Conservation (phyloP, 2,888 invertebrate species). For the Syritta pipiens region DNA sequence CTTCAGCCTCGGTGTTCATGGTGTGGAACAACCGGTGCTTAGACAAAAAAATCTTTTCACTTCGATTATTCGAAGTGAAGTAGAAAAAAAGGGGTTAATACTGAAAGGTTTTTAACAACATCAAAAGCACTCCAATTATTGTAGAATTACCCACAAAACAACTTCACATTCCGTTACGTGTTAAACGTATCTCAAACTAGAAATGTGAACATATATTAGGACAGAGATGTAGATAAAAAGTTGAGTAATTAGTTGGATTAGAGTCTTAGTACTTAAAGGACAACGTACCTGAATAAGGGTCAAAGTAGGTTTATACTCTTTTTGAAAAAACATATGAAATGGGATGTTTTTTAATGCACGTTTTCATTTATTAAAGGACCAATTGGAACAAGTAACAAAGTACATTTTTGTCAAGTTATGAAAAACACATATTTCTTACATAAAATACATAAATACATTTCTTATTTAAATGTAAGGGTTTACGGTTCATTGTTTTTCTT, state of each 20-base stretch:
- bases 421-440: constrained; percentile 29
- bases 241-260: constrained; percentile 58
- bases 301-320: not conserved
- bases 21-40: not conserved
- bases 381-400: constrained; percentile 32
- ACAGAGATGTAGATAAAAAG: constrained; percentile 17
- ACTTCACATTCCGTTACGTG: constrained; percentile 24
- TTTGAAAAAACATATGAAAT: constrained; percentile 16
- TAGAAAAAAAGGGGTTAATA: constrained; percentile 27
- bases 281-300: constrained; percentile 50
- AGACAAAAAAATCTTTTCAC: not conserved
- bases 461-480: not conserved
- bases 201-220: constrained; percentile 31
- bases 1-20: too few species aligned
- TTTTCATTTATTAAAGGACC: constrained; percentile 51
- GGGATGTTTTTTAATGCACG: constrained; percentile 23
- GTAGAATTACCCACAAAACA: not conserved
- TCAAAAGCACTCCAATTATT: constrained; percentile 49
- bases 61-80: constrained; percentile 3
- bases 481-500: not conserved
- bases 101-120: constrained; percentile 42
- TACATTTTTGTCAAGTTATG: constrained; percentile 15
- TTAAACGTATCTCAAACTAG: constrained; percentile 28
- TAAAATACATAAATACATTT: constrained; percentile 25
- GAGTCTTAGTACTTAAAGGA: constrained; percentile 31